These are phyloP conservation scores for Bradypodion pumilum DNA, from an alignment of 2,797 vertebrate species.

Conservation along the genomic window DNA sequence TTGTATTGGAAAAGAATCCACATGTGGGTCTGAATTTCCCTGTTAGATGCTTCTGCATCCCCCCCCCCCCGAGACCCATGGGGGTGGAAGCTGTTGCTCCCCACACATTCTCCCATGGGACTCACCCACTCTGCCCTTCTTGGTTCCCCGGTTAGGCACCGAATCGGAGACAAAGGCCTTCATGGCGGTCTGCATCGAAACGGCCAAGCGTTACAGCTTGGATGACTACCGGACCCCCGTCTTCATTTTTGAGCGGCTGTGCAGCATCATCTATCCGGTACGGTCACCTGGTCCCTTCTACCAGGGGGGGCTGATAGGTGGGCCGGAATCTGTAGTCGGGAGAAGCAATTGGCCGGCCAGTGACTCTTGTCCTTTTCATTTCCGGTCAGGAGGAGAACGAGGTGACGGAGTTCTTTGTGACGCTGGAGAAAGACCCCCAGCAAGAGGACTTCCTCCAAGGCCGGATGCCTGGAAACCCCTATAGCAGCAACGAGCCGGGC, in stretches of 20 bases:
- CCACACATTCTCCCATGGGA: background rate
- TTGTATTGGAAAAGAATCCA: too few relatives aligned
- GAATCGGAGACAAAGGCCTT: conserved; percentile 99
- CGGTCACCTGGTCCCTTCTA: too few relatives aligned
- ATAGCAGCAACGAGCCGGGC: conserved; percentile 97
- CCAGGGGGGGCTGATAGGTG: too few relatives aligned
- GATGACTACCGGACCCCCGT: conserved; percentile 98
- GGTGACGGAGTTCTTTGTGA: conserved; percentile 98
- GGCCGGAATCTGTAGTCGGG: too few relatives aligned
- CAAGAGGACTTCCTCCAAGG: conserved; percentile 99
- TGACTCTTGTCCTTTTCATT: background rate
- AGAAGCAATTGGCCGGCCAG: too few relatives aligned
- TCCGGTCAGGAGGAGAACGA: conserved; percentile 93
- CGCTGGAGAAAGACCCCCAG: conserved; percentile 97
- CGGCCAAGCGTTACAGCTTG: conserved; percentile 96
- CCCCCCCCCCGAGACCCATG: too few relatives aligned
- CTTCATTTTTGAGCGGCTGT: conserved; percentile 97
- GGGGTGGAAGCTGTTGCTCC: background rate
- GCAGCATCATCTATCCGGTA: conserved; percentile 99
- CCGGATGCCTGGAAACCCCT: conserved; percentile 98
- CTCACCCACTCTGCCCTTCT: background rate
- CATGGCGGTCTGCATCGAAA: conserved; percentile 99
- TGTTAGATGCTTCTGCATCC: background rate
- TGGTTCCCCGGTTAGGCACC: conserved; percentile 80
- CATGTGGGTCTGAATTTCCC: too few relatives aligned